Evolutionary conservation across 2,888 invertebrate genomes (phyloP).

Genomic region (Nemotelus pantherinus): DNA sequence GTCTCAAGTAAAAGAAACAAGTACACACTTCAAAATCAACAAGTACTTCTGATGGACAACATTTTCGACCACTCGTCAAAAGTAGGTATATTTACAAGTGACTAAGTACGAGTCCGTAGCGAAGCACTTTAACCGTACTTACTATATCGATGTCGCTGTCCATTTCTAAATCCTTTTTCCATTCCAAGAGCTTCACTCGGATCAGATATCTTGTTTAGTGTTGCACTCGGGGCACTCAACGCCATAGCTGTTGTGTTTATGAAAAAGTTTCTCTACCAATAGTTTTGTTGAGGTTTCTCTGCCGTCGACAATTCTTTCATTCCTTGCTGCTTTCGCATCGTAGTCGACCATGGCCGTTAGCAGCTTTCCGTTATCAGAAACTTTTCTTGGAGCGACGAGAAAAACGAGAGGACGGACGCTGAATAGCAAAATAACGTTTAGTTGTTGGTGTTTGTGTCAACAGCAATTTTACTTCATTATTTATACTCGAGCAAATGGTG

Average conservation of each 20-base stretch:
- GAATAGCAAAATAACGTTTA: constrained; percentile 38
- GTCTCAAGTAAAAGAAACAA: no score
- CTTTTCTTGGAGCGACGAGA: background rate
- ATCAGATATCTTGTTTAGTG: constrained; percentile 33
- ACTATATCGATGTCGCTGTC: no score
- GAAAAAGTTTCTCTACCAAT: constrained; percentile 40
- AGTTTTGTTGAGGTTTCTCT: constrained; percentile 34
- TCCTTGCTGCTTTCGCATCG: background rate
- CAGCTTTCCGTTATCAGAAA: background rate
- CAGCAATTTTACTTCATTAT: constrained; percentile 51
- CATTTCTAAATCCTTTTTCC: no score
- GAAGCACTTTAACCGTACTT: no score
- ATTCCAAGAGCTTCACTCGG: background rate
- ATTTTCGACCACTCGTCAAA: no score
- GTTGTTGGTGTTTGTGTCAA: constrained; percentile 50
- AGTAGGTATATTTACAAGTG: no score
- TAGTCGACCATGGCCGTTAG: background rate
- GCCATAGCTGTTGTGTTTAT: constrained; percentile 32
- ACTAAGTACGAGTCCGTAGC: no score
- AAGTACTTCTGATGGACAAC: no score
- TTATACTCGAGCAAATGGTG: constrained; percentile 49
- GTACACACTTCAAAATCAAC: no score
- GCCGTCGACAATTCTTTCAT: constrained; percentile 20
- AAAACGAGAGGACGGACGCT: background rate
- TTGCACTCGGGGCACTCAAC: constrained; percentile 33